Conservation (phyloP, 2,113 vertebrate species). For the Sylvilagus bachmani region DNA sequence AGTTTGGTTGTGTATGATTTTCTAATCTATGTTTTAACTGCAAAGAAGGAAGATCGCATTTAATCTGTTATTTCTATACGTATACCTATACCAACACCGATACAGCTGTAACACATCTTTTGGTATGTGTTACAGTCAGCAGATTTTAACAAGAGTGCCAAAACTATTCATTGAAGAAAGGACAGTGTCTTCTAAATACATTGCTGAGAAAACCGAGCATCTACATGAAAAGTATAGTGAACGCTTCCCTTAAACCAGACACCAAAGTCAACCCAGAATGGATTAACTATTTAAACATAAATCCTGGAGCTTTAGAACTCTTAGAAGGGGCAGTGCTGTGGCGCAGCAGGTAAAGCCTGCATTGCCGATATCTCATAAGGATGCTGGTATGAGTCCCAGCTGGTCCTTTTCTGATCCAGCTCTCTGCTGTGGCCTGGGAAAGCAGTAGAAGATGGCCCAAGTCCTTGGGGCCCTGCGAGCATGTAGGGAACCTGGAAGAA, state of each 20-base stretch:
- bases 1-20: no score
- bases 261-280: neutral
- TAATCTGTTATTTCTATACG: neutral
- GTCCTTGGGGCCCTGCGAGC: no score
- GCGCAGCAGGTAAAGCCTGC: no score
- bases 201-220: neutral
- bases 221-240: neutral
- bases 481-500: no score
- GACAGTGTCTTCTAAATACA: neutral
- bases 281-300: neutral
- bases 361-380: no score
- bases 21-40: no score
- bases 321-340: no score
- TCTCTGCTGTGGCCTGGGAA: no score
- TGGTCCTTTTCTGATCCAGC: no score
- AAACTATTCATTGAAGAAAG: neutral
- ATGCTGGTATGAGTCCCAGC: no score
- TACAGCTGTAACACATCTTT: neutral
- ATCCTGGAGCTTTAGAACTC: neutral
- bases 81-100: neutral
- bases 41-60: neutral
- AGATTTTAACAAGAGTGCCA: neutral
- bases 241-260: neutral
- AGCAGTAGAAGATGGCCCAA: no score
- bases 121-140: neutral